These are phyloP conservation scores for Eupithecia dodoneata DNA, from an alignment of 2,888 invertebrate genomes.

Conservation along the genomic window DNA sequence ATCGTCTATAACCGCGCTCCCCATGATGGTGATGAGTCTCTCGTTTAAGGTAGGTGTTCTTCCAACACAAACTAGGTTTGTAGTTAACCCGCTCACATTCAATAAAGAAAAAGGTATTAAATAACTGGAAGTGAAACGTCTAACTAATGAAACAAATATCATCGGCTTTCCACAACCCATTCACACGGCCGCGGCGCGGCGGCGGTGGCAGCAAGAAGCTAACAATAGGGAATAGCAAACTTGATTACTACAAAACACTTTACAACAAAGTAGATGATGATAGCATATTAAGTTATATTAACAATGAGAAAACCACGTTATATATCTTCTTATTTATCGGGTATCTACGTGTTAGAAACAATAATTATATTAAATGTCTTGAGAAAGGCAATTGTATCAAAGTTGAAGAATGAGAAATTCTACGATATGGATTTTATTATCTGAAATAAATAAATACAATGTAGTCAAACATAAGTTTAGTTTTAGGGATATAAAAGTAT, in stretches of 20 bases:
- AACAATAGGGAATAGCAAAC: slow-evolving; percentile 58
- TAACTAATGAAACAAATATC: slow-evolving; percentile 50
- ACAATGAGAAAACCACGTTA: neutral
- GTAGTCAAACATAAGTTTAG: neutral
- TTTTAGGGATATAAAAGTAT: neutral
- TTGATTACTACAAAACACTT: slow-evolving; percentile 51
- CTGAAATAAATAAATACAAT: too few relatives aligned
- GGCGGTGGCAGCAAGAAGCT: slow-evolving; percentile 40
- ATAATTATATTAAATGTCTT: neutral
- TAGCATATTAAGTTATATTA: slow-evolving; percentile 11
- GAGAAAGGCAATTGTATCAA: neutral
- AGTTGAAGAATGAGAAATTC: neutral
- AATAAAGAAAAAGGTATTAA: neutral
- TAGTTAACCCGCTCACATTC: neutral
- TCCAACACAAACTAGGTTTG: neutral
- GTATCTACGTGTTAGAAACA: neutral
- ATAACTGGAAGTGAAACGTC: slow-evolving; percentile 53
- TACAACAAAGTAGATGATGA: slow-evolving; percentile 33
- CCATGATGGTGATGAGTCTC: neutral
- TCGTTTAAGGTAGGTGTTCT: neutral
- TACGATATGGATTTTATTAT: too few relatives aligned
- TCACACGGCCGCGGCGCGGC: slow-evolving; percentile 55
- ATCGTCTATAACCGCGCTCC: neutral
- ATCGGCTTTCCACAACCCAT: slow-evolving; percentile 59
- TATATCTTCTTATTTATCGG: neutral